A percentile compares a stretch with the other conserved stretches of the same genome.
Evolutionary conservation across 37 sponge, comb jelly and placozoan genomes (phyloP).

Genomic region (Eunapius fragilis): DNA sequence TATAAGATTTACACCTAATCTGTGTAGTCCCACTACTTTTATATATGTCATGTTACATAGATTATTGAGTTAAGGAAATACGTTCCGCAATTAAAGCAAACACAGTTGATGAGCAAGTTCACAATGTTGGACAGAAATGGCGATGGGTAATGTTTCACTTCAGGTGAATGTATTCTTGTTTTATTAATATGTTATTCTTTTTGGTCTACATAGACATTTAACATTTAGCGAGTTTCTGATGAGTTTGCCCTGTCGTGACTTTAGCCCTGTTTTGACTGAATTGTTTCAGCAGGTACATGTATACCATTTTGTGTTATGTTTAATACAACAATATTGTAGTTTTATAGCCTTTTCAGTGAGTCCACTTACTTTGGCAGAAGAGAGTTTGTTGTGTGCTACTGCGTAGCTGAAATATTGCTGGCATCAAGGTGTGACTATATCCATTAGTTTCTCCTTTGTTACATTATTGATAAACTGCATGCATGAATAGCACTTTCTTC

Average conservation of each 20-base stretch:
- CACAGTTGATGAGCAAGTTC: neutral
- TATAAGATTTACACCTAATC: neutral
- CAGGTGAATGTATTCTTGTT: neutral
- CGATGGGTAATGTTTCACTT: neutral
- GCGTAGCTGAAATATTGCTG: neutral
- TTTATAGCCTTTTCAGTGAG: neutral
- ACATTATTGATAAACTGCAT: too few species aligned
- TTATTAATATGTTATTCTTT: neutral
- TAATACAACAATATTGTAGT: neutral
- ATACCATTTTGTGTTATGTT: neutral
- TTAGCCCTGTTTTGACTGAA: neutral
- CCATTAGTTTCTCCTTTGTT: too few species aligned
- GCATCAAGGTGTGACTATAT: neutral
- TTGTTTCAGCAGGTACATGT: neutral
- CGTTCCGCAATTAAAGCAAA: constrained; percentile 3
- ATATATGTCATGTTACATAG: neutral
- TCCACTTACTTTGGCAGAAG: constrained; percentile 1
- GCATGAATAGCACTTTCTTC: too few species aligned
- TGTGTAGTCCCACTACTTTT: neutral
- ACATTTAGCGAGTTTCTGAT: constrained; percentile 2
- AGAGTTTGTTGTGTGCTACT: neutral
- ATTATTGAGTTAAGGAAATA: neutral
- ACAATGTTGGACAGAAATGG: constrained; percentile 1
- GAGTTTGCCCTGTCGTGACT: neutral
- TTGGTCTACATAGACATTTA: neutral